Evolutionary conservation across 2,797 vertebrate genomes (phyloP).

Genomic region (Cossypha heuglini): DNA sequence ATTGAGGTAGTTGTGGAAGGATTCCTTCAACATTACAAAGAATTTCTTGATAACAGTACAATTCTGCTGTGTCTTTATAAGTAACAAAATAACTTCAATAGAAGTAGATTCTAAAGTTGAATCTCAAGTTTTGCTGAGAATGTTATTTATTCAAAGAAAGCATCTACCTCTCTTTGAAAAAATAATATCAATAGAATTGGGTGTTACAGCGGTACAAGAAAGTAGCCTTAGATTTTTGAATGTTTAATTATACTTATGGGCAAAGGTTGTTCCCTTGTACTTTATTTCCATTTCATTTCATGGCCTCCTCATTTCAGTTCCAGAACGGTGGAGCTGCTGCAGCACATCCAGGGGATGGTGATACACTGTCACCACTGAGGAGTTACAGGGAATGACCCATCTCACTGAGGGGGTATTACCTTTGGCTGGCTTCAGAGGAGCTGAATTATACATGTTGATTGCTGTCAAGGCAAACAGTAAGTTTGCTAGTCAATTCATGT

Average conservation of each 20-base stretch:
- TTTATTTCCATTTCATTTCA: neutral
- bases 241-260: neutral
- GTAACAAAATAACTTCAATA: neutral
- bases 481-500: neutral
- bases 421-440: neutral
- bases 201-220: neutral
- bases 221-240: neutral
- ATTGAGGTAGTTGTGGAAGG: neutral
- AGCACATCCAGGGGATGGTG: neutral
- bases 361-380: neutral
- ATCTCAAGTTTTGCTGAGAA: neutral
- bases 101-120: neutral
- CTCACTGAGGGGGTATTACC: neutral
- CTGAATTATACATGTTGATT: neutral
- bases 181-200: neutral
- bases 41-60: neutral
- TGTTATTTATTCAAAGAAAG: slow-evolving; percentile 50
- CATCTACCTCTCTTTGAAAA: slow-evolving; percentile 47
- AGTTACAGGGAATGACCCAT: neutral
- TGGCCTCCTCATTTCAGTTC: neutral
- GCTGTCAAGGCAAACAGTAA: neutral
- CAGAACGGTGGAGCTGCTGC: neutral
- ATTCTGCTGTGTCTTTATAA: neutral
- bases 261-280: neutral
- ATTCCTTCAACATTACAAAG: neutral